phyloP scores from a whole-genome alignment of 2,888 invertebrate genomes.

The Dyspetes luteomarginatus region DNA sequence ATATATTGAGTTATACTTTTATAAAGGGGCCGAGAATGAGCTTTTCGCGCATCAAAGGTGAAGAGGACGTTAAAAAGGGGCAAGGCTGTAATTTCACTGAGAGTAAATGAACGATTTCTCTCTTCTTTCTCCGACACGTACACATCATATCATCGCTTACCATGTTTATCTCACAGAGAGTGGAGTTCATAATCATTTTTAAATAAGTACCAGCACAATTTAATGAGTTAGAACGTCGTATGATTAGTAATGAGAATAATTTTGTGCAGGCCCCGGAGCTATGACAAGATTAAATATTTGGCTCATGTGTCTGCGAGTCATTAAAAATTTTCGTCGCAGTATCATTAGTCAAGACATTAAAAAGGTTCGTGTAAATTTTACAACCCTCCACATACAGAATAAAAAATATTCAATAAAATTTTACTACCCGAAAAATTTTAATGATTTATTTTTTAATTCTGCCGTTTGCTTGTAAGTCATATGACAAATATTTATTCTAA shows the following conservation, averaged over 20 bases:
- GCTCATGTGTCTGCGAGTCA: slow-evolving; percentile 11
- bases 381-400: not conserved
- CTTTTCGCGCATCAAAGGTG: not conserved
- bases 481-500: too few species aligned
- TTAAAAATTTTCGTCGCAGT: slow-evolving; percentile 13
- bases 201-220: not conserved
- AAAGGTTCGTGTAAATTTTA: not conserved
- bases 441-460: too few species aligned
- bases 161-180: not conserved
- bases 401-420: too few species aligned
- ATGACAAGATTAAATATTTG: slow-evolving; percentile 3
- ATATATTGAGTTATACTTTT: too few species aligned
- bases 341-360: slow-evolving; percentile 1
- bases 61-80: not conserved
- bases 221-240: too few species aligned
- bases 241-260: not conserved
- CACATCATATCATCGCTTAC: too few species aligned
- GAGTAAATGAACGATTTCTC: not conserved
- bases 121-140: not conserved
- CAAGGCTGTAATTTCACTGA: slow-evolving; percentile 4
- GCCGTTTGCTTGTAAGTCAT: too few species aligned
- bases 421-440: too few species aligned
- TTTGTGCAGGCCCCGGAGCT: not conserved
- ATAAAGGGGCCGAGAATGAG: not conserved
- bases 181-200: not conserved